Percentiles rank a stretch among this genome's conserved stretches.
Evolutionary conservation across 2,888 invertebrate genomes (phyloP).

Genomic region (Bembecia ichneumoniformis): DNA sequence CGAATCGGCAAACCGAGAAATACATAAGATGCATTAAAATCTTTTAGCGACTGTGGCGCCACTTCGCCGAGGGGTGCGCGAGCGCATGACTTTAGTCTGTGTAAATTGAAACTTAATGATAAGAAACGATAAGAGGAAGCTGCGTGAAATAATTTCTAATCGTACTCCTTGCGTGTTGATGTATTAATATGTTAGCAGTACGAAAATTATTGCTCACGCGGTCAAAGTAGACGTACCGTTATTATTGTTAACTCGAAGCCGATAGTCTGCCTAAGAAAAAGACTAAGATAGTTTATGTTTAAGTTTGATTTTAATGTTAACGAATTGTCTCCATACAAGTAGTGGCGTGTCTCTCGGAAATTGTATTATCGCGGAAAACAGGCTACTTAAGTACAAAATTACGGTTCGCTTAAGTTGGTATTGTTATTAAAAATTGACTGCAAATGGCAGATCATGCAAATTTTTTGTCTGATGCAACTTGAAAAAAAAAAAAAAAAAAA

Average conservation of each 20-base stretch:
- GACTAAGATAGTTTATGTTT: conserved; percentile 65
- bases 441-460: background rate
- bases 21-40: too few relatives aligned
- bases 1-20: too few relatives aligned
- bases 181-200: conserved; percentile 64
- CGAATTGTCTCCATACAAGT: conserved; percentile 45
- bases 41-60: too few relatives aligned
- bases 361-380: conserved; percentile 1
- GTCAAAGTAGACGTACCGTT: conserved; percentile 27
- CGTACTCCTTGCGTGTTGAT: conserved; percentile 68
- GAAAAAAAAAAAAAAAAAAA: conserved; percentile 20
- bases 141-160: conserved; percentile 52
- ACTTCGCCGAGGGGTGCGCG: too few relatives aligned
- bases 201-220: conserved; percentile 56
- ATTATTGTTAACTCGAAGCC: conserved; percentile 35
- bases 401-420: background rate
- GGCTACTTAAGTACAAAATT: background rate
- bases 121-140: conserved; percentile 12
- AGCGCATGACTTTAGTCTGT: too few relatives aligned
- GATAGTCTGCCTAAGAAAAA: conserved; percentile 57
- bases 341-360: conserved; percentile 51
- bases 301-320: conserved; percentile 40
- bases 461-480: conserved; percentile 19
- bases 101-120: conserved; percentile 3
- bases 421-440: background rate